Conservation (phyloP, 2,113 vertebrate genomes). For the human region DNA sequence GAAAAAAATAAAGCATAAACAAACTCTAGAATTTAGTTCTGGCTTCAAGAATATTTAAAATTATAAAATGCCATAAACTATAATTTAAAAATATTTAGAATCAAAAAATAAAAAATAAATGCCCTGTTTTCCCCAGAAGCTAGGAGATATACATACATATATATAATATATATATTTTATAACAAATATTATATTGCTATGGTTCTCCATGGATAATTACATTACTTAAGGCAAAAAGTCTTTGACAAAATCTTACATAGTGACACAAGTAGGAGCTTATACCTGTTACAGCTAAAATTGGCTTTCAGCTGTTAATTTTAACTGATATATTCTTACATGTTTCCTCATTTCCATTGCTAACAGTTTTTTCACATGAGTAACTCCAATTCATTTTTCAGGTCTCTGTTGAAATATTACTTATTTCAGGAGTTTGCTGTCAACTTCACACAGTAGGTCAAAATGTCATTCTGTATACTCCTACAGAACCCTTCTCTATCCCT, state of each 20-base stretch:
- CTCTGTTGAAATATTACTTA: neutral
- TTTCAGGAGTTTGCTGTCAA: neutral
- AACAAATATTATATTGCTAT: neutral
- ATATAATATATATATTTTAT: neutral
- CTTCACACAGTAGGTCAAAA: neutral
- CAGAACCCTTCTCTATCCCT: neutral
- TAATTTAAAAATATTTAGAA: conserved; percentile 12
- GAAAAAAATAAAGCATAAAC: neutral
- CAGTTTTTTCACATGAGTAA: neutral
- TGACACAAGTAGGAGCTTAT: neutral
- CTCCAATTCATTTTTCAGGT: neutral
- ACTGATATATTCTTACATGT: neutral
- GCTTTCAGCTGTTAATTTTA: neutral
- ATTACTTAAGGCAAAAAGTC: neutral
- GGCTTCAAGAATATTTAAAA: conserved; percentile 1
- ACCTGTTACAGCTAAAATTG: neutral
- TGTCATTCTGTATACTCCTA: neutral
- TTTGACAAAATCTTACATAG: neutral
- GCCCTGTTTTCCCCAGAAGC: neutral
- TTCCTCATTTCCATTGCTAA: neutral
- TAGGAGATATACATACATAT: neutral
- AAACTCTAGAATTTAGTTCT: neutral
- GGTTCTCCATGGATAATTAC: neutral
- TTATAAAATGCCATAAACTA: neutral
- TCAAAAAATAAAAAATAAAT: conserved; percentile 22